Evolutionary conservation across 2,797 vertebrate genomes (phyloP).

Genomic region (Manis crassicaudata): DNA sequence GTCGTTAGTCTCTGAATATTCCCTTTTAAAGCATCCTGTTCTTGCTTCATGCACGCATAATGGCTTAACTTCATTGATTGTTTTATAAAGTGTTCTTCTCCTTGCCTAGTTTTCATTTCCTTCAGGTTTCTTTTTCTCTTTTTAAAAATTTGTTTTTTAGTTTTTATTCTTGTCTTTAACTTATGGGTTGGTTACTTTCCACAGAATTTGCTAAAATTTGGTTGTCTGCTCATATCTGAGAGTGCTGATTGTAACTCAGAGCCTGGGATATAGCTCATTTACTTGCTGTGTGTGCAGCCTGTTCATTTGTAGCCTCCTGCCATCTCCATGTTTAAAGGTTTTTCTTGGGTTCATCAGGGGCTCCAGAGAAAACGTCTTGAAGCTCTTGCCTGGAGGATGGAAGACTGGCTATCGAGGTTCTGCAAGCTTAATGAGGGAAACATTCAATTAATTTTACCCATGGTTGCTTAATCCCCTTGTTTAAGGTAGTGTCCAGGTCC

Average conservation of each 20-base stretch:
- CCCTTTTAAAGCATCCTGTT: not conserved
- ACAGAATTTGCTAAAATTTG: not conserved
- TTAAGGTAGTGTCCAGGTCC: not conserved
- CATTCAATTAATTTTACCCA: not conserved
- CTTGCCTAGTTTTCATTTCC: not conserved
- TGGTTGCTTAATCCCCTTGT: not conserved
- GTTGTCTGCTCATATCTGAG: not conserved
- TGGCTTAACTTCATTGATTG: not conserved
- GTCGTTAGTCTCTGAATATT: not conserved
- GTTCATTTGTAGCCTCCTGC: not conserved
- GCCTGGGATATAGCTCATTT: not conserved
- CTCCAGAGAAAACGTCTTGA: not conserved
- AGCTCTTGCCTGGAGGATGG: not conserved
- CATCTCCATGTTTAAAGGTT: not conserved
- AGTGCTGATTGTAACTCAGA: not conserved
- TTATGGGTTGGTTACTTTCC: not conserved
- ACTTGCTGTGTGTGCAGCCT: not conserved
- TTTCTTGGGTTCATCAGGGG: not conserved
- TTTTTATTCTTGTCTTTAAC: not conserved
- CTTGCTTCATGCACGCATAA: not conserved
- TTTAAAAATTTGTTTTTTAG: not conserved
- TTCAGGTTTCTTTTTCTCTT: not conserved
- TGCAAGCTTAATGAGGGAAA: not conserved
- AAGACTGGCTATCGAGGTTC: not conserved
- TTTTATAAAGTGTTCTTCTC: conserved; percentile 5